These are phyloP conservation scores for Amblyteles armatorius DNA, from an alignment of 2,888 invertebrate genomes.

Conservation along the genomic window DNA sequence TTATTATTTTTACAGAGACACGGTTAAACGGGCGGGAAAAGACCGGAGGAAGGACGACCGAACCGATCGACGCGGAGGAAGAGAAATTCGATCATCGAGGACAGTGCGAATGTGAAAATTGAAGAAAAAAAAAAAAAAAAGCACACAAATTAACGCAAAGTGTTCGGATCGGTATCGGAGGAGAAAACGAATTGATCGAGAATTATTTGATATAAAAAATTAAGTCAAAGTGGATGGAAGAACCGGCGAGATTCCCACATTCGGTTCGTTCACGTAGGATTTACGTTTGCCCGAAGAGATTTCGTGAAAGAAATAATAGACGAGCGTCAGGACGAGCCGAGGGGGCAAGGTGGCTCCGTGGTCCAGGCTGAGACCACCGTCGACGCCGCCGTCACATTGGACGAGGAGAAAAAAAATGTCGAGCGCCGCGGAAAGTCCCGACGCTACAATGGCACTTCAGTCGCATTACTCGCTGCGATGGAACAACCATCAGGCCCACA, in stretches of 20 bases:
- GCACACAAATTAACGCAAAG: conserved; percentile 35
- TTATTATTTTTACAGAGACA: conserved; percentile 41
- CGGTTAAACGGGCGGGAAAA: conserved; percentile 62
- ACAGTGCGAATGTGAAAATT: conserved; percentile 52
- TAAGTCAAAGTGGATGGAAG: conserved; percentile 62
- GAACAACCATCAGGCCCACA: conserved; percentile 97
- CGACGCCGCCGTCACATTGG: conserved; percentile 62
- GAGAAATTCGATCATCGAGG: conserved; percentile 26
- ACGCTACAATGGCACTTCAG: conserved; percentile 85
- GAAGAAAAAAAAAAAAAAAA: conserved; percentile 19
- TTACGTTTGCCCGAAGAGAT: conserved; percentile 29
- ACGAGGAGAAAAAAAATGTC: conserved; percentile 79
- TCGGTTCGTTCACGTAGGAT: conserved; percentile 44
- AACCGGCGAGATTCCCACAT: conserved; percentile 53
- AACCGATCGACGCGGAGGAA: conserved; percentile 36
- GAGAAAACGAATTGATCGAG: conserved; percentile 1
- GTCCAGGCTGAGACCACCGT: conserved; percentile 64
- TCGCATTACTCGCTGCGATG: conserved; percentile 96
- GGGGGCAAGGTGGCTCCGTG: conserved; percentile 80
- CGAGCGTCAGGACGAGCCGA: conserved; percentile 60
- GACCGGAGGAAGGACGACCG: conserved; percentile 41
- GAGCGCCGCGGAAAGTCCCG: conserved; percentile 81
- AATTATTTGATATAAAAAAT: neutral
- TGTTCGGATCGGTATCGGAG: conserved; percentile 39
- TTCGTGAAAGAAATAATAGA: conserved; percentile 30